Evolutionary conservation across 2,888 invertebrate genomes (phyloP), one percentile per base, ranked within the genome.

Genomic region (Drosophila subquinaria): DNA sequence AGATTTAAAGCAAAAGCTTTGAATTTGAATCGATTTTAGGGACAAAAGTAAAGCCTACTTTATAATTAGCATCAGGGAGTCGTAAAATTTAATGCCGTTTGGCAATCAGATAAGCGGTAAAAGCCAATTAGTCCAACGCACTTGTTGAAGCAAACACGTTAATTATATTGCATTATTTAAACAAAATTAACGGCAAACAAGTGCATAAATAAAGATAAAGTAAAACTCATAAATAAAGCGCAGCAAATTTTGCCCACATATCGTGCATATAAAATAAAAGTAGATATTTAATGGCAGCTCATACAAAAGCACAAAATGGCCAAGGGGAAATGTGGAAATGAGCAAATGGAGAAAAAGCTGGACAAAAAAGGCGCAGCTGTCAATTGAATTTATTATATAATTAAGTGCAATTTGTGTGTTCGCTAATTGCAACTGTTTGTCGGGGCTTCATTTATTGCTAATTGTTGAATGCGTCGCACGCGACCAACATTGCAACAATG

Each of bases 331-430:
- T 6, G 47, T 47, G 38, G 35, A 2, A 20, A 9, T 55, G 45
- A 9, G 36, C 9, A 27, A 27, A 27, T 27, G 23, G 23, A 4
- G n/a, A 15, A 23, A 40, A 48, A 20, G 4, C 4, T 3, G 50
- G 15, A 42, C 17, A 4, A 38, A 71, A 75, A 69, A 59, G 59
- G 69, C 48, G 52, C 68, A 81, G 76, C 81, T 86, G 81, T 83
- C 87, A 86, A 83, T 83, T 86, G 74, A 86, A 82, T 83, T 86
- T 82, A 86, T 82, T 86, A 79, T 76, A 83, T 86, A 86, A 82
- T 86, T 86, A 83, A 86, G 87, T 79, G 69, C 73, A 81, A 83
- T 83, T 86, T 78, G 81, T 64, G 73, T 62, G 68, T 52, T 43
- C 69, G 71, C 83, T 82, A 82, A 86, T 82, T 86, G 82, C 81